Conservation (phyloP, 2,888 invertebrate species). For the Pachymerium ferrugineum region DNA sequence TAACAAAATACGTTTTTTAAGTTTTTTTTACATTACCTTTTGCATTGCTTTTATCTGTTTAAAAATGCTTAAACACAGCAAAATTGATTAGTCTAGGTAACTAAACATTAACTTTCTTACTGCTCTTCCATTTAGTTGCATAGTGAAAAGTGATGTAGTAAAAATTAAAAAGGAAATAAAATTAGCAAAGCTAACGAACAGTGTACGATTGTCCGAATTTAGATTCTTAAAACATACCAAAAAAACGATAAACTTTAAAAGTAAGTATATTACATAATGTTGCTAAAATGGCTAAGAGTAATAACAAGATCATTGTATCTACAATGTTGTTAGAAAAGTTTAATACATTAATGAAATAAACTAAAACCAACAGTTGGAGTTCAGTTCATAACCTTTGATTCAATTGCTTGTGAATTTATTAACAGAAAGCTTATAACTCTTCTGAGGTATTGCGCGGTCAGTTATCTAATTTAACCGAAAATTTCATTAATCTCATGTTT, state of each 20-base stretch:
- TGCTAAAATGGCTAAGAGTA: background rate
- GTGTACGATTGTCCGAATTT: slow-evolving; percentile 15
- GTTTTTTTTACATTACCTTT: no score
- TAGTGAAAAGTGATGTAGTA: slow-evolving; percentile 24
- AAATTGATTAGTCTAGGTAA: background rate
- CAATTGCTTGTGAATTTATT: background rate
- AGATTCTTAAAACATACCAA: background rate
- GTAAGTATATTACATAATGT: no score
- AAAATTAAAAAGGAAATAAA: background rate
- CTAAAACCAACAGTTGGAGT: background rate
- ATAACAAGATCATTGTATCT: no score
- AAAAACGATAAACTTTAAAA: no score
- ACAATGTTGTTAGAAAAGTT: background rate
- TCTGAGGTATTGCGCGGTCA: background rate
- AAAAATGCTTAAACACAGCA: background rate
- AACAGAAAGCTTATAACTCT: background rate
- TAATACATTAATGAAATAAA: background rate
- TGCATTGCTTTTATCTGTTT: background rate
- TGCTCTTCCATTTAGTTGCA: slow-evolving; percentile 1
- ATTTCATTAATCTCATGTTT: background rate
- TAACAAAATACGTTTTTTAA: no score
- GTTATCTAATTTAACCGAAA: background rate
- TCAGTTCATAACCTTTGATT: no score
- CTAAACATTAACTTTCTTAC: background rate
- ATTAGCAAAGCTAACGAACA: slow-evolving; percentile 19